A percentile compares a stretch with the other conserved stretches of the same genome.
phyloP scores from a whole-genome alignment of 2,113 vertebrate species.

The Coturnix japonica region DNA sequence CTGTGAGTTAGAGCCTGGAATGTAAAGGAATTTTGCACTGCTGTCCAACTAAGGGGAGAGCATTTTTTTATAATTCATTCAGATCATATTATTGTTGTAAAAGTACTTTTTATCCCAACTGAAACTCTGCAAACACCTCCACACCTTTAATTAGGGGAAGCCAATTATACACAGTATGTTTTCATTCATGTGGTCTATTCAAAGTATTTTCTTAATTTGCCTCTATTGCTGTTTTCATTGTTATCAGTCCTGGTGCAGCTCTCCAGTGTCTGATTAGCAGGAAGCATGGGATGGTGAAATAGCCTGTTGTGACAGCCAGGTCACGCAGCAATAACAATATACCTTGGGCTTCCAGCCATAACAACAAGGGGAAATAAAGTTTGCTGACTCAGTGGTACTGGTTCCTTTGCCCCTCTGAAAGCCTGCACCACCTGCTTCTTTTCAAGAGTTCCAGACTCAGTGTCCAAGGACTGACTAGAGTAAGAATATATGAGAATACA shows the following conservation, averaged over 20 bases:
- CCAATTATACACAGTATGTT: neutral
- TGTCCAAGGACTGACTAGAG: neutral
- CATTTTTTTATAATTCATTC: neutral
- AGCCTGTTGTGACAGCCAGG: neutral
- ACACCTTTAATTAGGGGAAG: rapidly evolving
- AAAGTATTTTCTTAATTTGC: neutral
- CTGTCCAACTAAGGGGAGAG: neutral
- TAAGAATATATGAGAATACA: neutral
- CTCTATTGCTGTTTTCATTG: neutral
- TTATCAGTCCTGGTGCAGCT: neutral
- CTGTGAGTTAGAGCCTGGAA: neutral
- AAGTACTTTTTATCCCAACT: neutral
- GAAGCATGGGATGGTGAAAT: neutral
- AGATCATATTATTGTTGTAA: neutral
- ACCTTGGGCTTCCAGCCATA: neutral
- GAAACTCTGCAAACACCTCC: neutral
- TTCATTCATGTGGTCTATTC: neutral
- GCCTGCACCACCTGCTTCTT: neutral
- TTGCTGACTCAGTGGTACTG: neutral
- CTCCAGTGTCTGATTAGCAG: neutral
- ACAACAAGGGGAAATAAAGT: neutral
- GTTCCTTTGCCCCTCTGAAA: neutral
- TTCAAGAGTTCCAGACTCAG: neutral
- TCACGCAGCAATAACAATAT: rapidly evolving
- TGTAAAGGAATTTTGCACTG: neutral